These are phyloP conservation scores for Tortrix viridana DNA, from an alignment of 2,888 invertebrate genomes.

Conservation along the genomic window DNA sequence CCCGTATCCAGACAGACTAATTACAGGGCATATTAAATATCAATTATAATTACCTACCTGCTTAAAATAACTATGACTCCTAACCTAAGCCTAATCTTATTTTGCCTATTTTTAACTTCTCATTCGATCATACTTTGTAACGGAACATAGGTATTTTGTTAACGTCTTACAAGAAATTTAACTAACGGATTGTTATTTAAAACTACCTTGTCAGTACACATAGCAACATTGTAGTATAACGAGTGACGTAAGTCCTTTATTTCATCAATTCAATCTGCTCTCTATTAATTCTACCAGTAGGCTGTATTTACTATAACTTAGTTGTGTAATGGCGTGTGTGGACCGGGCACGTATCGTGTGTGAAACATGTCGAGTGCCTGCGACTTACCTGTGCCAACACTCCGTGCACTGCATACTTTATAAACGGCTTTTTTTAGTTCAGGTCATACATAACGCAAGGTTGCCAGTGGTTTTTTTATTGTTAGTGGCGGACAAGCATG, in stretches of 20 bases:
- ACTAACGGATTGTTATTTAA: slow-evolving; percentile 1
- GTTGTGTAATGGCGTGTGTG: neutral
- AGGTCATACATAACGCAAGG: neutral
- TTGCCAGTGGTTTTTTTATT: neutral
- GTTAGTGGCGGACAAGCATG: no score
- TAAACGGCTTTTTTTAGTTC: neutral
- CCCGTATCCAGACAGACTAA: no score
- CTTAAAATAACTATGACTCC: no score
- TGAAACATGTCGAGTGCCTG: slow-evolving; percentile 12
- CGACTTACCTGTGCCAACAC: neutral
- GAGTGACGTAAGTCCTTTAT: neutral
- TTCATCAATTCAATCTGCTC: neutral
- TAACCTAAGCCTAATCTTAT: no score
- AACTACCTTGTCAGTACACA: slow-evolving; percentile 1
- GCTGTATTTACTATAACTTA: neutral
- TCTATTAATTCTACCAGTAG: neutral
- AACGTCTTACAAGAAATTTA: no score
- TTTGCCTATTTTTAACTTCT: no score
- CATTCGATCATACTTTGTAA: no score
- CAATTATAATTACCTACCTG: no score
- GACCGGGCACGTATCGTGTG: neutral
- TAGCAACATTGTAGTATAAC: neutral
- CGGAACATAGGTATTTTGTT: no score
- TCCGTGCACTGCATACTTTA: slow-evolving; percentile 8
- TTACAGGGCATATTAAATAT: no score